Conservation (phyloP, 2,113 vertebrate species). For the Brachyistius frenatus region DNA sequence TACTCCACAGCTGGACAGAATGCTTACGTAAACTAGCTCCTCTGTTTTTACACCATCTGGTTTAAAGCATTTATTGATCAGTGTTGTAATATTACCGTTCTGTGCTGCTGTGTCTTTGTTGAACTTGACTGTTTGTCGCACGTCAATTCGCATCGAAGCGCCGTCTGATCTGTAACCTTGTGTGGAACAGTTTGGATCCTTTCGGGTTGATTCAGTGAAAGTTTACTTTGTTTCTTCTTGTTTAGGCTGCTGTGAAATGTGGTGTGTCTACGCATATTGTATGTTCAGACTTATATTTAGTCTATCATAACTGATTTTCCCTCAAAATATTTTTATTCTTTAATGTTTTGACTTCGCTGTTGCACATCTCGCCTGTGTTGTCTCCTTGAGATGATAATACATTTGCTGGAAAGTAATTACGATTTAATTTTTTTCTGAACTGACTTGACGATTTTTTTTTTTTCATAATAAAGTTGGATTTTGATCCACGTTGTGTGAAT, state of each 20-base stretch:
- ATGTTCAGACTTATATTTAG: background rate
- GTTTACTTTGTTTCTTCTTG: too few relatives aligned
- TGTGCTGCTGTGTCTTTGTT: background rate
- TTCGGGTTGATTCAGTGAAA: background rate
- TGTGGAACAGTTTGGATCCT: background rate
- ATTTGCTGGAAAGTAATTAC: background rate
- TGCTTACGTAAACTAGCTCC: background rate
- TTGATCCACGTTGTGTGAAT: constrained; percentile 4
- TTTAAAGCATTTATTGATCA: background rate
- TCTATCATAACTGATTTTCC: background rate
- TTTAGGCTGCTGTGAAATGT: constrained; percentile 5
- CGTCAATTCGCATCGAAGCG: too few relatives aligned
- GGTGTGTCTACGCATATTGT: background rate
- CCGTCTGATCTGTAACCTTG: background rate
- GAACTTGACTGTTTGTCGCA: too few relatives aligned
- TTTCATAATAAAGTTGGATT: constrained; percentile 18
- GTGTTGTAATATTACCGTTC: too few relatives aligned
- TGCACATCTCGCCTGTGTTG: background rate
- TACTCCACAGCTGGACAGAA: background rate
- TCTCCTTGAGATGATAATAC: constrained; percentile 3
- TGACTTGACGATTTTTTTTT: constrained; percentile 12
- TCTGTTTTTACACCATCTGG: background rate
- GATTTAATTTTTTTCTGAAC: background rate
- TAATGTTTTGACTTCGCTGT: constrained; percentile 2
- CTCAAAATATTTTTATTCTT: background rate